Conservation (phyloP, 2,797 vertebrate genomes). For the Anisognathus igniventris region DNA sequence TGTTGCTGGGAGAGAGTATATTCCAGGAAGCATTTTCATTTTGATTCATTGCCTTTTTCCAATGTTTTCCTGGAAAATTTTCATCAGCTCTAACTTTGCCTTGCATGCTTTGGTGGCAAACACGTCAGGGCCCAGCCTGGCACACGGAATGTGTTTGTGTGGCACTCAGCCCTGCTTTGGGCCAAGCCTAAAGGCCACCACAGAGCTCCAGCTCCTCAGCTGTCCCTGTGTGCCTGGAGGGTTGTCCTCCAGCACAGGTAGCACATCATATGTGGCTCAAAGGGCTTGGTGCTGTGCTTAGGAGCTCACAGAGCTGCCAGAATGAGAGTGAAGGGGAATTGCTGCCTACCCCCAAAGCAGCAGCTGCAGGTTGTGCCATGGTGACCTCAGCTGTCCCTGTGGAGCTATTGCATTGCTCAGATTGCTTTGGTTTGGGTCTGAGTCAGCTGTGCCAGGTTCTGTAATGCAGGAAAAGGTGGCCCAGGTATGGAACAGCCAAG, state of each 20-base stretch:
- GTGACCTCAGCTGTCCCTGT: neutral
- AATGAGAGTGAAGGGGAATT: neutral
- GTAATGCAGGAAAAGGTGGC: neutral
- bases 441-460: neutral
- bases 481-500: neutral
- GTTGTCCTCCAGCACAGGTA: neutral
- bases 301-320: neutral
- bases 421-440: neutral
- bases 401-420: neutral
- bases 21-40: neutral
- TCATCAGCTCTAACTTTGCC: neutral
- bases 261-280: neutral
- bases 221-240: neutral
- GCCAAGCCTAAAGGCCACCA: neutral
- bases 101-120: neutral
- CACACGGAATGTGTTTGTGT: accelerated
- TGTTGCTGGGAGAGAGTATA: neutral
- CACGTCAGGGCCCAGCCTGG: neutral
- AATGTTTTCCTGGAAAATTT: neutral
- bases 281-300: neutral
- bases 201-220: neutral
- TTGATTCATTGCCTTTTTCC: neutral
- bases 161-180: neutral
- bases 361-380: neutral
- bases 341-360: neutral